A percentile compares a stretch with the other conserved stretches of the same genome.
These are phyloP conservation scores for Tethea ocularis DNA, from an alignment of 2,888 invertebrate species.

Conservation along the genomic window DNA sequence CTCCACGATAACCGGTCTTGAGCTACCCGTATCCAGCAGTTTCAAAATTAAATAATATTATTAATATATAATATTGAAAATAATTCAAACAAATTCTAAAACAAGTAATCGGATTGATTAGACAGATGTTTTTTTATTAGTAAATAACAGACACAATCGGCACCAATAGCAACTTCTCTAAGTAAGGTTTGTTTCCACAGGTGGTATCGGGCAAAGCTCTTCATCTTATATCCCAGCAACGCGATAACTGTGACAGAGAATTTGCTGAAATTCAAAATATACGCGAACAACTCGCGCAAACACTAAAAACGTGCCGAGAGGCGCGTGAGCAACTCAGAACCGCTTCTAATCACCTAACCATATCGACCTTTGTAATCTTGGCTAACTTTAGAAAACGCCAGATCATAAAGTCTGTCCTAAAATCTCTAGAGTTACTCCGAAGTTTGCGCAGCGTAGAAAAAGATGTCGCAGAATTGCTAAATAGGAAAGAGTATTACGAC, in stretches of 20 bases:
- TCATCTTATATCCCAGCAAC: conserved; percentile 95
- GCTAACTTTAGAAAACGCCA: conserved; percentile 96
- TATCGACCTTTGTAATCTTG: conserved; percentile 93
- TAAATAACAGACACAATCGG: too few species aligned
- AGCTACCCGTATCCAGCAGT: too few species aligned
- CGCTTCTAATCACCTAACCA: conserved; percentile 92
- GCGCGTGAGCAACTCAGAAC: conserved; percentile 89
- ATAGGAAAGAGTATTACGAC: conserved; percentile 93
- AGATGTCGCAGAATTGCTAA: conserved; percentile 91
- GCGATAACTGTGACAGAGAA: conserved; percentile 93
- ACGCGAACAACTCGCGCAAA: conserved; percentile 87
- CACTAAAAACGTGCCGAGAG: conserved; percentile 88
- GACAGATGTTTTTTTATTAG: too few species aligned
- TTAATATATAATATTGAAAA: too few species aligned
- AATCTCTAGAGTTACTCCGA: conserved; percentile 84
- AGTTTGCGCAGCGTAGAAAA: conserved; percentile 91
- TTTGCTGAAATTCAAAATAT: conserved; percentile 90
- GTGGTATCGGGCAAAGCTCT: conserved; percentile 97
- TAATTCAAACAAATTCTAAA: too few species aligned
- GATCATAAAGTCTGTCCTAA: conserved; percentile 90
- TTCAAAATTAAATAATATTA: too few species aligned
- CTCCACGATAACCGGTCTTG: too few species aligned
- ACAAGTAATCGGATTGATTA: too few species aligned
- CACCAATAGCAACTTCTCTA: too few species aligned
- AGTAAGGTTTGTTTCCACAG: conserved; percentile 38